Evolutionary conservation across 2,888 invertebrate genomes (phyloP).

Genomic region (Drosophila multiciliata): DNA sequence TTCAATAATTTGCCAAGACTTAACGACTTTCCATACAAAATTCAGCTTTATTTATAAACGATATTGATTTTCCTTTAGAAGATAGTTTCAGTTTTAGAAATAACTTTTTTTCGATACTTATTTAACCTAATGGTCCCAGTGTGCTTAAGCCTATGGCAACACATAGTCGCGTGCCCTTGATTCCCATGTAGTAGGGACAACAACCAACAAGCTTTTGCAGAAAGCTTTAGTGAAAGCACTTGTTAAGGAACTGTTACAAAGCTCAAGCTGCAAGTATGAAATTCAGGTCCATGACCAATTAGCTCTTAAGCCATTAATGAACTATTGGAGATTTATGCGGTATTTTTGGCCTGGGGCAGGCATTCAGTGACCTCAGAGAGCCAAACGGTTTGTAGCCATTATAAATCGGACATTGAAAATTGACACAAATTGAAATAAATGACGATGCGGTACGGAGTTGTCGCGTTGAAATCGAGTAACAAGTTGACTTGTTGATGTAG

Average conservation of each 20-base stretch:
- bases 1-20: background rate
- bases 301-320: slow-evolving; percentile 45
- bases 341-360: slow-evolving; percentile 21
- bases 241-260: slow-evolving; percentile 6
- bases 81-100: background rate
- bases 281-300: slow-evolving; percentile 25
- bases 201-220: slow-evolving; percentile 30
- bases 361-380: slow-evolving; percentile 6
- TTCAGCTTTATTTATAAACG: background rate
- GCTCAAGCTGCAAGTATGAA: slow-evolving; percentile 5
- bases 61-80: background rate
- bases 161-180: background rate
- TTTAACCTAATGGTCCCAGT: background rate
- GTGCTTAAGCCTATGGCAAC: slow-evolving; percentile 5
- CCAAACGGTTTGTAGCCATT: background rate
- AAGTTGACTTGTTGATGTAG: slow-evolving; percentile 52
- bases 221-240: slow-evolving; percentile 2
- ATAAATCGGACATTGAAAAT: slow-evolving; percentile 41
- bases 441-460: slow-evolving; percentile 4
- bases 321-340: slow-evolving; percentile 48
- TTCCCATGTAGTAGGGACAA: slow-evolving; percentile 25
- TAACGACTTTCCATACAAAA: background rate
- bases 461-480: background rate
- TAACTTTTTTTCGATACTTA: background rate
- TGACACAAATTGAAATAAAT: slow-evolving; percentile 48